Conservation (phyloP, 2,113 vertebrate genomes). For the Stigmatopora nigra region DNA sequence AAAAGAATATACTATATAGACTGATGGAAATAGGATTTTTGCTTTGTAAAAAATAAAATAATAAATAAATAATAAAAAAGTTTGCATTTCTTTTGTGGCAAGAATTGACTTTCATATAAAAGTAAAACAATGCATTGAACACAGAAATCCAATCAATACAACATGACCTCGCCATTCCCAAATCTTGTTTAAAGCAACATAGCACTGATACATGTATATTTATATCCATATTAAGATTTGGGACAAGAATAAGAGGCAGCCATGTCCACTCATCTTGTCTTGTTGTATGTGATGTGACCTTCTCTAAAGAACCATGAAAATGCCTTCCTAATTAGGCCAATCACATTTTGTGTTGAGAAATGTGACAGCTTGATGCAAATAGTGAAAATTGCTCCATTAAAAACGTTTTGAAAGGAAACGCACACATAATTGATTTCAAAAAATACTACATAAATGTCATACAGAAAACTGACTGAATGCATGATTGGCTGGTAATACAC, state of each 20-base stretch:
- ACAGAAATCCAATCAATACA: too few relatives aligned
- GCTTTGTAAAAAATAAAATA: too few relatives aligned
- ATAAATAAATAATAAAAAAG: too few relatives aligned
- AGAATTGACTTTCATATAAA: too few relatives aligned
- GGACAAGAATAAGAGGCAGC: slow-evolving; percentile 26
- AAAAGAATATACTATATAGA: too few relatives aligned
- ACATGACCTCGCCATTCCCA: too few relatives aligned
- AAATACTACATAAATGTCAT: slow-evolving; percentile 11
- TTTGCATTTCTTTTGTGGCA: too few relatives aligned
- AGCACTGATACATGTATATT: too few relatives aligned
- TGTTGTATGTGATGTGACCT: slow-evolving; percentile 56
- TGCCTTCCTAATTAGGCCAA: slow-evolving; percentile 65
- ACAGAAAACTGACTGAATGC: slow-evolving; percentile 18
- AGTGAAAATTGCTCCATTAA: slow-evolving; percentile 58
- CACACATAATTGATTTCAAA: slow-evolving; percentile 22
- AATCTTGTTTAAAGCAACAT: too few relatives aligned
- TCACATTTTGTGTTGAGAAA: slow-evolving; percentile 48
- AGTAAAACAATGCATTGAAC: too few relatives aligned
- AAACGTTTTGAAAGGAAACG: slow-evolving; percentile 52
- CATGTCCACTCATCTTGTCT: slow-evolving; percentile 41
- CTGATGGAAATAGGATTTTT: too few relatives aligned
- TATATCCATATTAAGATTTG: slow-evolving; percentile 13
- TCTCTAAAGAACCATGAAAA: slow-evolving; percentile 52
- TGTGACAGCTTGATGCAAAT: slow-evolving; percentile 60
- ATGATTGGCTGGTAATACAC: slow-evolving; percentile 7